Evolutionary conservation across 2,888 invertebrate genomes (phyloP).

Genomic region (Chelonus formosanus): DNA sequence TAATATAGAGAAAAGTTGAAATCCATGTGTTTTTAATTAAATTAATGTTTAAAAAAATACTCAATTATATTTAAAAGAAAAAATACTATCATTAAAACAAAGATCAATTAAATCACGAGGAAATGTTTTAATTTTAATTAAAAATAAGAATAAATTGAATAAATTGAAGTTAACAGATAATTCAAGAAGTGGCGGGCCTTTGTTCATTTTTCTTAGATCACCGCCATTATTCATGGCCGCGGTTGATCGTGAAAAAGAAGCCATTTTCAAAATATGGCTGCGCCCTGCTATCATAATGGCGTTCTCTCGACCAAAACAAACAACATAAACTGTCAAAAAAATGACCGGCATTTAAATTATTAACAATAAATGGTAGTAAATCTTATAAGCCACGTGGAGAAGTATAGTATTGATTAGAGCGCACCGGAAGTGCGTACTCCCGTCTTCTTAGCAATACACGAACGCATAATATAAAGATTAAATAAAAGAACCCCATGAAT

Average conservation of each 20-base stretch:
- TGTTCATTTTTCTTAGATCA: slow-evolving; percentile 23
- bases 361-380: slow-evolving; percentile 14
- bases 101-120: no score
- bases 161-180: slow-evolving; percentile 2
- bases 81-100: no score
- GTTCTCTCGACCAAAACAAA: slow-evolving; percentile 67
- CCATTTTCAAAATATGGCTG: slow-evolving; percentile 74
- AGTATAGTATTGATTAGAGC: slow-evolving; percentile 49
- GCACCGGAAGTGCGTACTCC: slow-evolving; percentile 59
- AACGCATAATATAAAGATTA: slow-evolving; percentile 14
- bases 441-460: slow-evolving; percentile 43
- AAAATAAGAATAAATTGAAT: background rate
- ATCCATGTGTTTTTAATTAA: no score
- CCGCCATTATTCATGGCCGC: slow-evolving; percentile 63
- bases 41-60: no score
- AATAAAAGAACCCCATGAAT: no score
- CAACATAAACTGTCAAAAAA: slow-evolving; percentile 58
- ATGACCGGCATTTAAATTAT: slow-evolving; percentile 30
- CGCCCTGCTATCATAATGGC: slow-evolving; percentile 70
- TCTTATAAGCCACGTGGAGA: slow-evolving; percentile 35
- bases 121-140: no score
- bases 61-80: no score
- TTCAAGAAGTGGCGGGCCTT: slow-evolving; percentile 28
- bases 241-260: slow-evolving; percentile 62
- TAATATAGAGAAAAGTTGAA: background rate